A percentile compares a stretch with the other conserved stretches of the same genome.
Evolutionary conservation across 2,797 vertebrate genomes (phyloP).

Genomic region (Paguma larvata): DNA sequence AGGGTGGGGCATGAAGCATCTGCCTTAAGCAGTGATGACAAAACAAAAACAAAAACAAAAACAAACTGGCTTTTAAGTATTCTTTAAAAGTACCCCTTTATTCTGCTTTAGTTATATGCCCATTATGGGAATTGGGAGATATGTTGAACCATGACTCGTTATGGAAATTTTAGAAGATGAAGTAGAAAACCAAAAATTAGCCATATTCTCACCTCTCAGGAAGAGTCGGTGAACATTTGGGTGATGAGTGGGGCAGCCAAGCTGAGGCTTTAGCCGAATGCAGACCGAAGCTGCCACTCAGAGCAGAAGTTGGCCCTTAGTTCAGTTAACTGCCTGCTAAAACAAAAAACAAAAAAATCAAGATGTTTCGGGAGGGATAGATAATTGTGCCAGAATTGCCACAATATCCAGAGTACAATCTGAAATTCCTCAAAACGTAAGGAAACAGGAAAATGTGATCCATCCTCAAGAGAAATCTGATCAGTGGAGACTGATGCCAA

Average conservation of each 20-base stretch:
- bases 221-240: background rate
- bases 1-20: background rate
- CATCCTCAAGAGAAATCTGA: background rate
- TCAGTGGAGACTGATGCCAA: background rate
- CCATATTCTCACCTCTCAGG: background rate
- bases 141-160: background rate
- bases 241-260: background rate
- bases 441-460: background rate
- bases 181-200: constrained; percentile 27
- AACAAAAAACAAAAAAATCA: background rate
- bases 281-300: background rate
- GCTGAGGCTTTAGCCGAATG: background rate
- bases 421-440: background rate
- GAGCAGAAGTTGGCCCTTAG: background rate
- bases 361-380: background rate
- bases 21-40: background rate
- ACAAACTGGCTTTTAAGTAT: background rate
- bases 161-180: constrained; percentile 1
- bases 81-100: background rate
- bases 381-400: background rate
- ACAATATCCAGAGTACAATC: background rate
- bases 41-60: background rate
- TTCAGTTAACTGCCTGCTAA: background rate
- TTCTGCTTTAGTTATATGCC: background rate
- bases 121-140: background rate